These are phyloP conservation scores for Meganola albula DNA, from an alignment of 2,888 invertebrate species.

Conservation along the genomic window DNA sequence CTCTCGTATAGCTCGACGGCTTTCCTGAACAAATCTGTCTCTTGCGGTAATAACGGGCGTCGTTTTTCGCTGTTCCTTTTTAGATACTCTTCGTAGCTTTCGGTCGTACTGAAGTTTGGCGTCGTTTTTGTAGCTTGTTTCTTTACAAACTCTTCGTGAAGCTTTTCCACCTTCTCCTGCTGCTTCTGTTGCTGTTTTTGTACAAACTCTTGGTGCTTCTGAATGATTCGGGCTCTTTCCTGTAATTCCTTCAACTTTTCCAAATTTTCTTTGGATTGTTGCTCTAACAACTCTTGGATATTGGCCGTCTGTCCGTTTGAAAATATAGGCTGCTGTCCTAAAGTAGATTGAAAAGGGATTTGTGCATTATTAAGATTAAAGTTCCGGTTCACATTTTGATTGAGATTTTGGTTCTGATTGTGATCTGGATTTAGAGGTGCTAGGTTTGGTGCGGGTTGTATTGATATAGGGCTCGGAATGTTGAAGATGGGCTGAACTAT, in stretches of 20 bases:
- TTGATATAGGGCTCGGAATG: constrained; percentile 62
- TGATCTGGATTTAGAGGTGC: constrained; percentile 45
- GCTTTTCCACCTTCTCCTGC: constrained; percentile 84
- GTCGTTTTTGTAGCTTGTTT: constrained; percentile 82
- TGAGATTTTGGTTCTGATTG: constrained; percentile 33
- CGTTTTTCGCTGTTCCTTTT: constrained; percentile 58
- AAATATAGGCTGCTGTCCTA: constrained; percentile 63
- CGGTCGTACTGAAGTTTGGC: constrained; percentile 72
- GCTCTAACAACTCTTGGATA: constrained; percentile 77
- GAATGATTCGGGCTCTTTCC: constrained; percentile 84
- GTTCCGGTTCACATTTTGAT: constrained; percentile 32
- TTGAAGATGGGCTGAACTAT: constrained; percentile 45
- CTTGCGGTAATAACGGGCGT: constrained; percentile 79
- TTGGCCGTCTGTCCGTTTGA: constrained; percentile 71
- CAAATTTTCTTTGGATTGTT: constrained; percentile 79
- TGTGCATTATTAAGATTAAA: constrained; percentile 52
- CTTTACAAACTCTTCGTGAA: constrained; percentile 83
- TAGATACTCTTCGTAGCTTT: constrained; percentile 58
- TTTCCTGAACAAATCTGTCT: constrained; percentile 80
- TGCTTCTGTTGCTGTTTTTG: constrained; percentile 89
- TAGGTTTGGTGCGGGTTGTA: constrained; percentile 69
- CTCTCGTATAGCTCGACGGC: constrained; percentile 82
- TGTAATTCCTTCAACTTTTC: constrained; percentile 82
- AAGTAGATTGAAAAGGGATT: constrained; percentile 54
- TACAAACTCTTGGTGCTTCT: constrained; percentile 86